A percentile compares a stretch with the other conserved stretches of the same genome.
These are phyloP conservation scores for Amphiprion ocellaris DNA, from an alignment of 2,113 vertebrate genomes.

Conservation along the genomic window DNA sequence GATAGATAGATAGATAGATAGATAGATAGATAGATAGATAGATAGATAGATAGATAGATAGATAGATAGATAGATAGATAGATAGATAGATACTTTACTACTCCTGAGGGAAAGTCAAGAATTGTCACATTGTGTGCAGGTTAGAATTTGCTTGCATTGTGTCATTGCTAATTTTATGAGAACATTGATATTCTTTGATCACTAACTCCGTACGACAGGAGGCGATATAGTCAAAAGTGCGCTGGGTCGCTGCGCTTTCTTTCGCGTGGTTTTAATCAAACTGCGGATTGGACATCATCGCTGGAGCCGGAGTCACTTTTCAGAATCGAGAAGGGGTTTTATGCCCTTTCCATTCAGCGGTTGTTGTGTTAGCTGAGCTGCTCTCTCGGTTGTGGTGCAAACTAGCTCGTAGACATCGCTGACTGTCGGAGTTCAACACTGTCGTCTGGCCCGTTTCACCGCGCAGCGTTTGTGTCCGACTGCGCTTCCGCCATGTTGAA, in stretches of 20 bases:
- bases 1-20: too few relatives aligned
- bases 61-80: too few relatives aligned
- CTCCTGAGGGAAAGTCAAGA: not conserved
- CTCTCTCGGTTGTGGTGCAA: constrained; percentile 49
- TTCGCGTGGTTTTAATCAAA: constrained; percentile 44
- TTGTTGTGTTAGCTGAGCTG: constrained; percentile 66
- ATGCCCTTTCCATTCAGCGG: constrained; percentile 69
- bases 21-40: too few relatives aligned
- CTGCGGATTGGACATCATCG: constrained; percentile 9
- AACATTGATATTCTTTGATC: not conserved
- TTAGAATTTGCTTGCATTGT: not conserved
- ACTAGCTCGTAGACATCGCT: constrained; percentile 39
- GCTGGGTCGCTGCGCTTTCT: not conserved
- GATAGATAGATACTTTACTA: too few relatives aligned
- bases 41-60: too few relatives aligned
- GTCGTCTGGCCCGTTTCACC: constrained; percentile 50
- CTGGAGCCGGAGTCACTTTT: constrained; percentile 62
- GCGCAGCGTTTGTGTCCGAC: constrained; percentile 67
- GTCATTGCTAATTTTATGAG: not conserved
- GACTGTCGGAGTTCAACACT: constrained; percentile 50
- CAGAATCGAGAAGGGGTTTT: constrained; percentile 57
- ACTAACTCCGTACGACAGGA: constrained; percentile 59
- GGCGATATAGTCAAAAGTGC: constrained; percentile 52
- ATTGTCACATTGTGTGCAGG: not conserved
- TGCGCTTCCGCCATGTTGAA: constrained; percentile 86